Conservation (phyloP, 23 tunicate species). For the Oikopleura albicans region DNA sequence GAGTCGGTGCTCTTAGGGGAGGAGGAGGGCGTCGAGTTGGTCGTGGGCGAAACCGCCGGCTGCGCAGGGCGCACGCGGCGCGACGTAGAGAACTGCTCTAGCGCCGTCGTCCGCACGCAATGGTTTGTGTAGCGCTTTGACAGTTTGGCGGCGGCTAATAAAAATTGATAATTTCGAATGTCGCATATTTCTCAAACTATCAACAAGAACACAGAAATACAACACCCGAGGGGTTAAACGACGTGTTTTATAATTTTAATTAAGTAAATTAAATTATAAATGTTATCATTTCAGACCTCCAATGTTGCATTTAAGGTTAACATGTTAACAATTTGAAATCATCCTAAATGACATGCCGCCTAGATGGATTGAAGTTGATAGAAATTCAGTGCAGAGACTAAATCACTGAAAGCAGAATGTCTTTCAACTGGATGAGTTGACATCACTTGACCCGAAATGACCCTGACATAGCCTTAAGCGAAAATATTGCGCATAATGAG, state of each 20-base stretch:
- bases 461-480: too few species aligned
- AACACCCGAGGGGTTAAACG: too few species aligned
- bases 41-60: too few species aligned
- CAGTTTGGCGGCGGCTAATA: slow-evolving; percentile 46
- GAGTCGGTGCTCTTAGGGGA: neutral
- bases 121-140: slow-evolving; percentile 84
- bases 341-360: neutral
- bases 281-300: too few species aligned
- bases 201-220: neutral
- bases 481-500: too few species aligned
- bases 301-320: neutral
- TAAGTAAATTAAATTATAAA: too few species aligned
- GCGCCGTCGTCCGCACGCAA: slow-evolving; percentile 76
- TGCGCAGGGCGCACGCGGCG: slow-evolving; percentile 14
- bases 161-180: too few species aligned
- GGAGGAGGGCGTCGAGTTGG: neutral
- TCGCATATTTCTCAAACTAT: neutral
- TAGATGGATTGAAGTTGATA: neutral
- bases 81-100: slow-evolving; percentile 43
- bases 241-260: too few species aligned
- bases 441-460: too few species aligned
- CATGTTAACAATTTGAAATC: neutral
- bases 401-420: neutral
- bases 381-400: neutral
- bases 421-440: too few species aligned